Conservation (phyloP, 2,797 vertebrate genomes). For the Acipenser oxyrinchus region DNA sequence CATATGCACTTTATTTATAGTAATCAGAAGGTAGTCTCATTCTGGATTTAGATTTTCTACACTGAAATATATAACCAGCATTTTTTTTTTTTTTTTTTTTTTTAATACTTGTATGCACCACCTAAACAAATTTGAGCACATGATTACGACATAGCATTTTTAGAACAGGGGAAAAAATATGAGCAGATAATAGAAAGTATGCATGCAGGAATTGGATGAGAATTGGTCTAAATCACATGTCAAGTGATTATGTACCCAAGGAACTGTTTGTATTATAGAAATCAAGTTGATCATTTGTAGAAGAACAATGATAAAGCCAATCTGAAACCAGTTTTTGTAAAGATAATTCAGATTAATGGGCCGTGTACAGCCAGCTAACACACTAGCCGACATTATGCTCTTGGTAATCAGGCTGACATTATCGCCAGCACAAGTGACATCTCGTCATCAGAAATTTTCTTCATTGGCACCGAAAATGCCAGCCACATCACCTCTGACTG, state of each 20-base stretch:
- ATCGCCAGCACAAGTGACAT: constrained; percentile 75
- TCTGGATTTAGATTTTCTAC: neutral
- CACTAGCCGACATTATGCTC: constrained; percentile 55
- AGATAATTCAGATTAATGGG: constrained; percentile 83
- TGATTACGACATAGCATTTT: neutral
- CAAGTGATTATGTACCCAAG: constrained; percentile 58
- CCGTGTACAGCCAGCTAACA: constrained; percentile 56
- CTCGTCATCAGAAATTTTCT: constrained; percentile 87
- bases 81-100: neutral
- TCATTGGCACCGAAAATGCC: constrained; percentile 85
- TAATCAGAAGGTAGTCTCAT: constrained; percentile 11
- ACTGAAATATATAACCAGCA: neutral
- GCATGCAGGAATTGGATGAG: constrained; percentile 35
- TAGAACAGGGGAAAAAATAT: constrained; percentile 29
- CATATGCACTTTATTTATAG: constrained; percentile 25
- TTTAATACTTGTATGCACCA: neutral
- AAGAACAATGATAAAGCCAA: constrained; percentile 20
- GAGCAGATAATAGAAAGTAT: constrained; percentile 38
- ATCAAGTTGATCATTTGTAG: constrained; percentile 44
- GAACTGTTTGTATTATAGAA: constrained; percentile 66
- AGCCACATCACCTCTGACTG: constrained; percentile 86
- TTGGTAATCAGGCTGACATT: constrained; percentile 80
- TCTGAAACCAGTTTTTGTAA: constrained; percentile 60
- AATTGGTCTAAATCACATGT: constrained; percentile 71
- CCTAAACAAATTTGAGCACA: neutral